These are phyloP conservation scores for Neoniphon sammara DNA, from an alignment of 2,797 vertebrate species.

Conservation along the genomic window DNA sequence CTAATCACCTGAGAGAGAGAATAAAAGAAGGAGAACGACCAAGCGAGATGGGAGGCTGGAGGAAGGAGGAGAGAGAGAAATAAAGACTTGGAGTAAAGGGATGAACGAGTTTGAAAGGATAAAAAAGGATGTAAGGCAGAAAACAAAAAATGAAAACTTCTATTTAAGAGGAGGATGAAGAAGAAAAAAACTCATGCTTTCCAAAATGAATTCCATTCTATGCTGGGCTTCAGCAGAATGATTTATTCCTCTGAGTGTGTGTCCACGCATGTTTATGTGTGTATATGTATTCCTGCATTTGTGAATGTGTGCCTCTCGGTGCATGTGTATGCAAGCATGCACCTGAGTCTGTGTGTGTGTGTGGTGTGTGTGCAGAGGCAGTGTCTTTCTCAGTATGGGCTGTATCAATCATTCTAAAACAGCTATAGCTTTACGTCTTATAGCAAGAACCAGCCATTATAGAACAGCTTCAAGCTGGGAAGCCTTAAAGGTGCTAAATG, in stretches of 20 bases:
- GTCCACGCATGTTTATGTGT: not conserved
- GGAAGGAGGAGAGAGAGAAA: not conserved
- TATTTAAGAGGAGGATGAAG: not conserved
- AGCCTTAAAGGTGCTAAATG: not conserved
- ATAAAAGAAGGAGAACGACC: not conserved
- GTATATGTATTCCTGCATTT: not conserved
- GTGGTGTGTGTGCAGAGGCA: not conserved
- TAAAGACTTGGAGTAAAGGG: not conserved
- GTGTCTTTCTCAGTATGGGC: conserved; percentile 14
- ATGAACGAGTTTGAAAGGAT: not conserved
- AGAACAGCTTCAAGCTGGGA: not conserved
- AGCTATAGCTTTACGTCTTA: conserved; percentile 7
- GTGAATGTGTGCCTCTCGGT: not conserved
- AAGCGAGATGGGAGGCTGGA: not conserved
- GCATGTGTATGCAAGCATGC: not conserved
- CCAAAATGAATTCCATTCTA: not conserved
- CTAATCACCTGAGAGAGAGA: conserved; percentile 15
- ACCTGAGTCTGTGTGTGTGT: not conserved
- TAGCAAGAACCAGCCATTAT: not conserved
- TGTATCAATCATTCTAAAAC: conserved; percentile 32
- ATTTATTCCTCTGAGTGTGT: not conserved
- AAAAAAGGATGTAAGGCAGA: not conserved
- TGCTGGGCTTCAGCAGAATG: not conserved
- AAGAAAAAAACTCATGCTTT: conserved; percentile 3
- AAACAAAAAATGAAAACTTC: not conserved